Base-by-base conservation (phyloP, 2,888 invertebrate species). In the Habroteleia sp. region DNA sequence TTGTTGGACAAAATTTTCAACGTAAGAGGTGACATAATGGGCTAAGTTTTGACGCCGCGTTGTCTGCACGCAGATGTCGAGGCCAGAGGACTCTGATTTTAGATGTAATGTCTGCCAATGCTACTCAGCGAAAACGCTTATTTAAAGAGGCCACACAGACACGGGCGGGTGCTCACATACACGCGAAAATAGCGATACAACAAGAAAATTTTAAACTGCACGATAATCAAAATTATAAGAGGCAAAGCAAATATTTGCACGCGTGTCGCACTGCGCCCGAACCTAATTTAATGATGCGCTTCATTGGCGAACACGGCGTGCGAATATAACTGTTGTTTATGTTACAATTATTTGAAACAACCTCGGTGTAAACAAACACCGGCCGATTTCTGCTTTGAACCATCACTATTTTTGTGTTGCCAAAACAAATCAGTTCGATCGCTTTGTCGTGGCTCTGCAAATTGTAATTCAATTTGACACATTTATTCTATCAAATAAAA, bases 41-140 rank as follows among this genome's bases (percentile, higher is more conserved):
- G 75, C 74, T 63, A 77, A 84, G 84, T 84, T 85, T 85, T 85
- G 84, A 85, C 85, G 85, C 84, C 84, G 77, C 48, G 71, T 74
- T 82, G 85, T 85, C 84, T 85, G 73, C 81, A 74, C 78, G 78
- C 80, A 80, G 79, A 81, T 81, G 80, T 79, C 82, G 81, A 81
- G 80, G 81, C 78, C 81, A 72, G 81, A 71, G 77, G 73, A 76
- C 77, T 79, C 83, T 79, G 75, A 76, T 83, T 83, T 84, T 84
- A 84, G 84, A 82, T 71, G 41, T 77, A 78, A 77, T 76, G 79
- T 79, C 74, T 81, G 81, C 82, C 82, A 83, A 78, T 65, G 62
- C 48, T 73, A 54, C 63, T 48, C 71, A 60, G 37, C 62, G 50
- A 69, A 74, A 74, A 69, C 46, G 63, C 74, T 75, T 60, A 50